These are phyloP conservation scores for Aleiodes sp. DNA, from an alignment of 1,140 invertebrate species.

Conservation along the genomic window DNA sequence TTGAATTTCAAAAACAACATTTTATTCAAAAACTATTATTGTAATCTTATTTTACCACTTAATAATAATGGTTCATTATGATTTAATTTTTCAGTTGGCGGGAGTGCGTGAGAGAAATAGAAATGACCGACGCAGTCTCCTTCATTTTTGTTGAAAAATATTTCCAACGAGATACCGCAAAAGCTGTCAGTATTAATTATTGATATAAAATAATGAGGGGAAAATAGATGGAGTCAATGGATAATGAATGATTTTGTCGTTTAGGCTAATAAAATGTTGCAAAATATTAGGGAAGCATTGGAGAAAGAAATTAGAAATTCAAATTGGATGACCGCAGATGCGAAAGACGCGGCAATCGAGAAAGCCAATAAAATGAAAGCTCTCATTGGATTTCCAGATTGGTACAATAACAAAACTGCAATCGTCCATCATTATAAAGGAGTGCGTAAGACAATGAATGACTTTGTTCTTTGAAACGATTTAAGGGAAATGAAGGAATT, in stretches of 20 bases:
- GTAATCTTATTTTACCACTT: no score
- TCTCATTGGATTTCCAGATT: slow-evolving; percentile 73
- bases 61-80: not conserved
- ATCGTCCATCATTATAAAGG: slow-evolving; percentile 33
- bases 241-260: no score
- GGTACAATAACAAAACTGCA: slow-evolving; percentile 31
- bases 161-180: not conserved
- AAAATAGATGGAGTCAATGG: no score
- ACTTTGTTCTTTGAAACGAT: no score
- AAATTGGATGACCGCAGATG: slow-evolving; percentile 72
- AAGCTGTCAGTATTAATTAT: no score
- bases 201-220: no score
- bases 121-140: not conserved
- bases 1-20: no score
- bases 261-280: slow-evolving; percentile 5
- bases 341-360: slow-evolving; percentile 67
- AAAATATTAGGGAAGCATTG: slow-evolving; percentile 24
- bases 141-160: not conserved
- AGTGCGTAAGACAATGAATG: not conserved
- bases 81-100: not conserved
- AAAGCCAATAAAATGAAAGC: slow-evolving; percentile 70
- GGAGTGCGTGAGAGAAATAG: not conserved
- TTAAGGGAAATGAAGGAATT: no score
- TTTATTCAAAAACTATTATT: no score
- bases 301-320: slow-evolving; percentile 27